These are phyloP conservation scores for Hyposoter didymator DNA, from an alignment of 2,888 invertebrate genomes.

Conservation along the genomic window DNA sequence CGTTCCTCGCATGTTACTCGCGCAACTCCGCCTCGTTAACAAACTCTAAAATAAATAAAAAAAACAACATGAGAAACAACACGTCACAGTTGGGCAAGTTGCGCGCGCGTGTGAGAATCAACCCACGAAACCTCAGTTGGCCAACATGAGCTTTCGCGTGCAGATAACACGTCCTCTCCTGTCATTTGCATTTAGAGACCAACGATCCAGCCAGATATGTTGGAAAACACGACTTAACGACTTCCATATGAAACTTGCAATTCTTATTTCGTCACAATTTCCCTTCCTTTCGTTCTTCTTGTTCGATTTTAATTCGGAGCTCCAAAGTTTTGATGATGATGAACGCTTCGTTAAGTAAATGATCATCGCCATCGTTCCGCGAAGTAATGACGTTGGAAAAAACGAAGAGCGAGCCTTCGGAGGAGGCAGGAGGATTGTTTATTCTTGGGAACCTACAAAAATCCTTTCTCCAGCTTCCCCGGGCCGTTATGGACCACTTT, in stretches of 20 bases:
- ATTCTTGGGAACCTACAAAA: slow-evolving; percentile 25
- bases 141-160: slow-evolving; percentile 64
- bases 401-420: not conserved
- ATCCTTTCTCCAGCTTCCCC: slow-evolving; percentile 24
- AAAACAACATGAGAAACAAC: not conserved
- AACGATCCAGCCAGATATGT: slow-evolving; percentile 40
- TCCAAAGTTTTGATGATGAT: not conserved
- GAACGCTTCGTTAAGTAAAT: not conserved
- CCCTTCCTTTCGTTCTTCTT: not conserved
- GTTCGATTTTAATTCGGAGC: not conserved
- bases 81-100: slow-evolving; percentile 42
- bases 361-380: not conserved
- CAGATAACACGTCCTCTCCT: slow-evolving; percentile 54
- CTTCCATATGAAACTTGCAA: slow-evolving; percentile 27
- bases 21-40: slow-evolving; percentile 59
- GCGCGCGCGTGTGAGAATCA: slow-evolving; percentile 50
- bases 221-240: slow-evolving; percentile 19
- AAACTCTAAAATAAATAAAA: slow-evolving; percentile 23
- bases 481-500: slow-evolving; percentile 16
- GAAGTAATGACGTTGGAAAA: too few relatives aligned
- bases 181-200: slow-evolving; percentile 57
- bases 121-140: slow-evolving; percentile 51
- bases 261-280: slow-evolving; percentile 38
- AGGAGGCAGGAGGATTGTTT: too few relatives aligned
- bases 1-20: slow-evolving; percentile 26